Evolutionary conservation across 2,113 vertebrate species (phyloP).

Genomic region (Ciconia stormi): DNA sequence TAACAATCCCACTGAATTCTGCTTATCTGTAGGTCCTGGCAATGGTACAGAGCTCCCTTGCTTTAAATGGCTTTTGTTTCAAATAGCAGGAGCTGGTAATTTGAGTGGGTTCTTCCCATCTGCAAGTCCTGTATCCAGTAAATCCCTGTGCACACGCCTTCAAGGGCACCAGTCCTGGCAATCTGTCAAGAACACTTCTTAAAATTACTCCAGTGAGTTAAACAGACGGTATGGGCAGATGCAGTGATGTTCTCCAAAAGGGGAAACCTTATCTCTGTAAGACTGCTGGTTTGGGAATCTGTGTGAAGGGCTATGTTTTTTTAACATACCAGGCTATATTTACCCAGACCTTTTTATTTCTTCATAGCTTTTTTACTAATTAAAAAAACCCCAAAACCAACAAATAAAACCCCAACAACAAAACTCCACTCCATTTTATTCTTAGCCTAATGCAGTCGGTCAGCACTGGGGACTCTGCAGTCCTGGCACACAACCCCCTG

Average conservation of each 20-base stretch:
- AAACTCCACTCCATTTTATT: background rate
- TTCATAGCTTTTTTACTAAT: background rate
- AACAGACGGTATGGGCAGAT: background rate
- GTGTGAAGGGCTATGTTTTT: background rate
- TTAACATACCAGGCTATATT: background rate
- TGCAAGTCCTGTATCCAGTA: background rate
- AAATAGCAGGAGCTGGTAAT: background rate
- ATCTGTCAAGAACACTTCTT: background rate
- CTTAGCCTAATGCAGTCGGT: background rate
- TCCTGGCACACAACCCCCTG: conserved; percentile 10
- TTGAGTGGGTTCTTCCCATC: background rate
- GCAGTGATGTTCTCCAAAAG: background rate
- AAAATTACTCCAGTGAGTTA: background rate
- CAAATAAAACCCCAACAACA: background rate
- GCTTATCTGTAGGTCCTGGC: background rate
- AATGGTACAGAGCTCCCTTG: background rate
- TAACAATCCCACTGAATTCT: background rate
- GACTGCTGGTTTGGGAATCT: background rate
- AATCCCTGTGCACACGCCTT: background rate
- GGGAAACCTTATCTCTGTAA: background rate
- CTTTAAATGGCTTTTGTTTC: background rate
- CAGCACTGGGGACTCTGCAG: background rate
- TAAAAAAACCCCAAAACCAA: background rate
- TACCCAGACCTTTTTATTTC: background rate
- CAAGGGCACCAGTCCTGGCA: conserved; percentile 27